Evolutionary conservation across 2,113 vertebrate species (phyloP).

Genomic region (Dendrocopos noguchii): DNA sequence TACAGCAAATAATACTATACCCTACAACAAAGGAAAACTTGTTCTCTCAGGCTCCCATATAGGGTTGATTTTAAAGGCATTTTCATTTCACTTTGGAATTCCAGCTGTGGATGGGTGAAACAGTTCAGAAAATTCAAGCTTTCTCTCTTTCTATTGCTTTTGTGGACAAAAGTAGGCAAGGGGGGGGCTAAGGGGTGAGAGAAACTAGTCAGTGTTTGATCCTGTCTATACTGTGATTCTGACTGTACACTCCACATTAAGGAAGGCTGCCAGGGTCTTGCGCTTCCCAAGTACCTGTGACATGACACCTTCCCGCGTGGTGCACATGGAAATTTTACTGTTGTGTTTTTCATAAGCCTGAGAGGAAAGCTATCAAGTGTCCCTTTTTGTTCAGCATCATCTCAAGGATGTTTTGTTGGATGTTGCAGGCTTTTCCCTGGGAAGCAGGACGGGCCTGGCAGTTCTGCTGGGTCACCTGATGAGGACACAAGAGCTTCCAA

Average conservation of each 20-base stretch:
- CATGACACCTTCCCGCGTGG: neutral
- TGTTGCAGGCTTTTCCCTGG: neutral
- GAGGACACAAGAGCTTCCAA: slow-evolving; percentile 14
- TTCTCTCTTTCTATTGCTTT: slow-evolving; percentile 68
- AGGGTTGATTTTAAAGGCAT: slow-evolving; percentile 79
- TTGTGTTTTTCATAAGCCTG: neutral
- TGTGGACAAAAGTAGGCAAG: slow-evolving; percentile 69
- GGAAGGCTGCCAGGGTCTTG: slow-evolving; percentile 8
- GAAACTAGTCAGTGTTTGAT: slow-evolving; percentile 68
- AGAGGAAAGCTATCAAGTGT: neutral
- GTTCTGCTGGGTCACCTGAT: slow-evolving; percentile 52
- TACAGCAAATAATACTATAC: slow-evolving; percentile 83
- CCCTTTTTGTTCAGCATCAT: slow-evolving; percentile 43
- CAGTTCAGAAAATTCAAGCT: slow-evolving; percentile 75
- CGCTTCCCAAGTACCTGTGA: slow-evolving; percentile 57
- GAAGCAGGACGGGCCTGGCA: slow-evolving; percentile 9
- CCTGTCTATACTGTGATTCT: slow-evolving; percentile 60
- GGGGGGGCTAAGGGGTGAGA: slow-evolving; percentile 28
- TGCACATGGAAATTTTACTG: neutral
- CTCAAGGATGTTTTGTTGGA: slow-evolving; percentile 17
- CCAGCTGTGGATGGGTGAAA: slow-evolving; percentile 76
- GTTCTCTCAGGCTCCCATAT: slow-evolving; percentile 78
- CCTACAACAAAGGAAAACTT: slow-evolving; percentile 84
- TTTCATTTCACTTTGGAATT: slow-evolving; percentile 74
- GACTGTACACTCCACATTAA: neutral